Conservation (phyloP, 1,140 invertebrate species). For the Drosophila nasuta region DNA sequence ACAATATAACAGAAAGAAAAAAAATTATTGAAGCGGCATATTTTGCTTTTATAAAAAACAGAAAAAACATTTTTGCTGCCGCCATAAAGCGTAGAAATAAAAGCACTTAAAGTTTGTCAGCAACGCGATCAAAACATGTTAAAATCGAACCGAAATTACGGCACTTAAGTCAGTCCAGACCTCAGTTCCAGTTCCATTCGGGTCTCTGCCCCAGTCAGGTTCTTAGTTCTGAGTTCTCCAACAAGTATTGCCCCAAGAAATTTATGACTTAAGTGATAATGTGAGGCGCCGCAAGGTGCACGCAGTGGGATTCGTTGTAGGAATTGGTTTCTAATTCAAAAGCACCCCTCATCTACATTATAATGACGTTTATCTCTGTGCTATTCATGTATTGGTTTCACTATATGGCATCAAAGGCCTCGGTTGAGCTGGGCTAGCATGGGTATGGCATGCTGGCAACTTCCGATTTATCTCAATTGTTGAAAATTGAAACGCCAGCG, state of each 20-base stretch:
- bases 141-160: constrained; percentile 78
- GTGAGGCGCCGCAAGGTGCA: constrained; percentile 83
- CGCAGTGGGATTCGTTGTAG: constrained; percentile 31
- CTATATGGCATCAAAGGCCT: constrained; percentile 26
- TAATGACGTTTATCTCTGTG: constrained; percentile 48
- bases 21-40: constrained; percentile 74
- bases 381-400: constrained; percentile 20
- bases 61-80: constrained; percentile 46
- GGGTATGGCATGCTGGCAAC: constrained; percentile 53
- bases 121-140: constrained; percentile 68
- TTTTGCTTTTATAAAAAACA: constrained; percentile 65
- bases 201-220: not conserved
- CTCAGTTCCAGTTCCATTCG: constrained; percentile 3
- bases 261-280: constrained; percentile 82
- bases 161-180: constrained; percentile 56
- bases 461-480: constrained; percentile 84
- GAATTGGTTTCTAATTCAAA: constrained; percentile 1
- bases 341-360: constrained; percentile 67
- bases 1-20: constrained; percentile 14
- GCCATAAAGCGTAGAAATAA: constrained; percentile 77
- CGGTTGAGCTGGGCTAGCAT: no score
- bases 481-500: constrained; percentile 81
- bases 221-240: constrained; percentile 6
- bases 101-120: constrained; percentile 82
- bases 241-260: constrained; percentile 52